phyloP scores from a whole-genome alignment of 2,113 vertebrate genomes.

The Puffinus mauretanicus region DNA sequence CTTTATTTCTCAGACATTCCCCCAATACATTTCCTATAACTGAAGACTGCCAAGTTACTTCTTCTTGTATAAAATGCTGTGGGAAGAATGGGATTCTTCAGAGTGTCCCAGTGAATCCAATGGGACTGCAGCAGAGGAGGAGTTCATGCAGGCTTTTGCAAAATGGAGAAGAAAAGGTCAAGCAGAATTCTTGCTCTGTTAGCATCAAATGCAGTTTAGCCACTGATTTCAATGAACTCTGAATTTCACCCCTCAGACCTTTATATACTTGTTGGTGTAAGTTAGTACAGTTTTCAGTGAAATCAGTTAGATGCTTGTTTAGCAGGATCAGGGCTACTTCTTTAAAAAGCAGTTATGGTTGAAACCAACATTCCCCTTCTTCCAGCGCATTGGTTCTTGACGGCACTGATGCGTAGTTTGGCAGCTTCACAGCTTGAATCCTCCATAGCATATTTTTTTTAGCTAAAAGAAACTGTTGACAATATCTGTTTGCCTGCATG shows the following conservation, averaged over 20 bases:
- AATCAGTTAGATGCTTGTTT: neutral
- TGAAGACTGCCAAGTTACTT: neutral
- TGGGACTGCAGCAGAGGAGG: neutral
- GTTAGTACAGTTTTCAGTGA: neutral
- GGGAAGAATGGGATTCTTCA: neutral
- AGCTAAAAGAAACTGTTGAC: neutral
- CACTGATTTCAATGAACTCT: neutral
- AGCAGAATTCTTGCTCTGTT: neutral
- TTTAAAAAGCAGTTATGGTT: neutral
- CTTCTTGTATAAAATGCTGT: neutral
- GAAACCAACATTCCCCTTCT: neutral
- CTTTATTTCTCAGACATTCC: neutral
- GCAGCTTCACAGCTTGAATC: neutral
- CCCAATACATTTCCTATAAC: neutral
- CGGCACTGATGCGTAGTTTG: neutral
- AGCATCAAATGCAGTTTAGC: neutral
- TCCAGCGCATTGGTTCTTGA: neutral
- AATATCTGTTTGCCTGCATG: rapidly evolving
- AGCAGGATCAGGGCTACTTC: neutral
- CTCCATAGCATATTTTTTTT: neutral
- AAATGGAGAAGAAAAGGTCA: neutral
- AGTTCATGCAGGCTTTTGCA: neutral
- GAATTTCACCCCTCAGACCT: neutral
- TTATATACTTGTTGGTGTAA: neutral
- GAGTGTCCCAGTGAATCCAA: neutral